Conservation (phyloP, 2,888 invertebrate species). For the Cataglyphis cursor region DNA sequence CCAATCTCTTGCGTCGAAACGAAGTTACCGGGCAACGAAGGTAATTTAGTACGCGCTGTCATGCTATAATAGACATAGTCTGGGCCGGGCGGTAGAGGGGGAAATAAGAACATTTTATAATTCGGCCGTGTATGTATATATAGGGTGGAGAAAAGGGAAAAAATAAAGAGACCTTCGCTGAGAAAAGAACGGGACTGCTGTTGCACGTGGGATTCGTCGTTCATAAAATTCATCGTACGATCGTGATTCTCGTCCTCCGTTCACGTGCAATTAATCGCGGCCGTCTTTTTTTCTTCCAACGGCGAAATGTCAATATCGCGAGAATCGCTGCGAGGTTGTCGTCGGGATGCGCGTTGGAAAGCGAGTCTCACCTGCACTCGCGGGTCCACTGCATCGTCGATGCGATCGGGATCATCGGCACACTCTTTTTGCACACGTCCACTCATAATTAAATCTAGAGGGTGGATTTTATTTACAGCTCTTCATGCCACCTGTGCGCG, state of each 20-base stretch:
- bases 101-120: constrained; percentile 52
- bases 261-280: not conserved
- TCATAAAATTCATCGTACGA: not conserved
- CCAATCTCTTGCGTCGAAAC: constrained; percentile 34
- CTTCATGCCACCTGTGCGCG: constrained; percentile 85
- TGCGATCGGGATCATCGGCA: constrained; percentile 80
- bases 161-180: not conserved
- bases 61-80: constrained; percentile 11
- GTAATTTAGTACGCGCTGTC: constrained; percentile 8
- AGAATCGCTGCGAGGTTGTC: constrained; percentile 81
- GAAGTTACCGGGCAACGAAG: constrained; percentile 27
- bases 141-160: not conserved
- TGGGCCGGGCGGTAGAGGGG: not conserved
- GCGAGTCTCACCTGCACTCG: constrained; percentile 91
- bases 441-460: constrained; percentile 81
- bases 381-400: constrained; percentile 92
- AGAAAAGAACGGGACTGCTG: not conserved
- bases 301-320: constrained; percentile 75
- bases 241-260: not conserved
- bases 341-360: not conserved
- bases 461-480: constrained; percentile 80
- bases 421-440: constrained; percentile 77
- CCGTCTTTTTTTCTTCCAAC: constrained; percentile 37
- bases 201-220: not conserved
- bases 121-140: not conserved